Evolutionary conservation across 2,113 vertebrate genomes (phyloP).

Genomic region (Pungitius pungitius): DNA sequence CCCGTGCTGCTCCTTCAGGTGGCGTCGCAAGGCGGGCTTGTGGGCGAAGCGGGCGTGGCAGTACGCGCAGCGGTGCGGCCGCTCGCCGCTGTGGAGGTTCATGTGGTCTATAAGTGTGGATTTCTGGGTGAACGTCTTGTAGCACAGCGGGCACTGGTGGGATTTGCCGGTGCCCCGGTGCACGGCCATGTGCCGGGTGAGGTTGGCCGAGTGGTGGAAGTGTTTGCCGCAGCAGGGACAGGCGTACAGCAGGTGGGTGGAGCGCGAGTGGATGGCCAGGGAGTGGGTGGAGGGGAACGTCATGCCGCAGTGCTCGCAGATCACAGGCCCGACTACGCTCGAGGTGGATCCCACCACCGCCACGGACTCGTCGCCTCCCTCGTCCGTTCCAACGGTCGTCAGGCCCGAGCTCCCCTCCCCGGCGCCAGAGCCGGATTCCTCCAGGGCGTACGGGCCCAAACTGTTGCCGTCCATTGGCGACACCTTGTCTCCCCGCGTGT

Average conservation of each 20-base stretch:
- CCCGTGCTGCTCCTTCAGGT: slow-evolving; percentile 94
- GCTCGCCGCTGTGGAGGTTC: slow-evolving; percentile 92
- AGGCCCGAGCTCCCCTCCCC: slow-evolving; percentile 73
- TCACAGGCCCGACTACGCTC: slow-evolving; percentile 74
- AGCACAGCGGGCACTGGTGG: slow-evolving; percentile 90
- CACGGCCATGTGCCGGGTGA: slow-evolving; percentile 92
- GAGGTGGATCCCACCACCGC: slow-evolving; percentile 81
- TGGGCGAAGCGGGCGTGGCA: slow-evolving; percentile 93
- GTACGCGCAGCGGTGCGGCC: slow-evolving; percentile 91
- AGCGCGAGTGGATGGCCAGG: slow-evolving; percentile 87
- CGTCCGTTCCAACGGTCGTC: slow-evolving; percentile 50
- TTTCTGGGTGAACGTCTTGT: slow-evolving; percentile 94
- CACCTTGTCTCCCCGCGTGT: slow-evolving; percentile 53
- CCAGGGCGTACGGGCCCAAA: slow-evolving; percentile 66
- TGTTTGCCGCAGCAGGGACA: slow-evolving; percentile 95
- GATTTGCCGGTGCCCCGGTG: slow-evolving; percentile 86
- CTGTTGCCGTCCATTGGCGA: slow-evolving; percentile 42
- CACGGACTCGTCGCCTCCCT: slow-evolving; percentile 78
- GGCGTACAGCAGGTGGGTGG: slow-evolving; percentile 88
- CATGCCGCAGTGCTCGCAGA: slow-evolving; percentile 88
- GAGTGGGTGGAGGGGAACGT: slow-evolving; percentile 88
- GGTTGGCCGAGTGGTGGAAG: slow-evolving; percentile 92
- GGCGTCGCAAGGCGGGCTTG: slow-evolving; percentile 90
- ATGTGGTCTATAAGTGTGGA: slow-evolving; percentile 94
- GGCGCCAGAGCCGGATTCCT: slow-evolving; percentile 44